Percentiles rank a stretch among this genome's conserved stretches.
phyloP scores from a whole-genome alignment of 1,140 invertebrate species.

The Asobara japonica region DNA sequence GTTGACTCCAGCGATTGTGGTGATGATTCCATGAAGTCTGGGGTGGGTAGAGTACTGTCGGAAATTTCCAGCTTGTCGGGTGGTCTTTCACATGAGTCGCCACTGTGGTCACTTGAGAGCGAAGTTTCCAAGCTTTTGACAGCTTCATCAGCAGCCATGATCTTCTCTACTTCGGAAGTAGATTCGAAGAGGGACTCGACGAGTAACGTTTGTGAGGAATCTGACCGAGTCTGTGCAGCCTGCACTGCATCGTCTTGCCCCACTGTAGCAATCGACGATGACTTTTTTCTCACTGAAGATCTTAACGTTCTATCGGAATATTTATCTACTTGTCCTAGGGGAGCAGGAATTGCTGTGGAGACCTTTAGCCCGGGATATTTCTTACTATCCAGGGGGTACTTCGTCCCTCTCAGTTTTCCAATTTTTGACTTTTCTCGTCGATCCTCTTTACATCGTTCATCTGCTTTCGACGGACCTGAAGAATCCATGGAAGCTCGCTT shows the following conservation, averaged over 20 bases:
- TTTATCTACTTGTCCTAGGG: too few species aligned
- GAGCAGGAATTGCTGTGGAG: neutral
- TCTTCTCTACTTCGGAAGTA: neutral
- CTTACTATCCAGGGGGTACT: neutral
- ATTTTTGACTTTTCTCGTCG: neutral
- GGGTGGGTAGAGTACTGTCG: neutral
- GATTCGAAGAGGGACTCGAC: too few species aligned
- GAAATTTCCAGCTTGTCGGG: neutral
- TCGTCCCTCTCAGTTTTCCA: neutral
- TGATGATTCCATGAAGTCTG: neutral
- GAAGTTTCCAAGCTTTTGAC: neutral
- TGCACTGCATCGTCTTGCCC: conserved; percentile 6
- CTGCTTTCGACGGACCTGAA: neutral
- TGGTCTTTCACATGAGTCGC: neutral
- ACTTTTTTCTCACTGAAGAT: too few species aligned
- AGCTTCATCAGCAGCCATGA: neutral
- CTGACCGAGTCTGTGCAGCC: neutral
- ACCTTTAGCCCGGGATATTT: neutral
- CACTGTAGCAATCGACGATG: too few species aligned
- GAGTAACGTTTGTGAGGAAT: neutral
- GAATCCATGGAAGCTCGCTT: neutral
- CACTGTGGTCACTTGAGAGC: neutral
- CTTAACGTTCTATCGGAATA: too few species aligned
- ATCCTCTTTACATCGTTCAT: neutral
- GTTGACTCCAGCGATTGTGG: too few species aligned